Evolutionary conservation across 2,888 invertebrate genomes (phyloP), one percentile per base, ranked within the genome.

Genomic region (Trimorus sp.): DNA sequence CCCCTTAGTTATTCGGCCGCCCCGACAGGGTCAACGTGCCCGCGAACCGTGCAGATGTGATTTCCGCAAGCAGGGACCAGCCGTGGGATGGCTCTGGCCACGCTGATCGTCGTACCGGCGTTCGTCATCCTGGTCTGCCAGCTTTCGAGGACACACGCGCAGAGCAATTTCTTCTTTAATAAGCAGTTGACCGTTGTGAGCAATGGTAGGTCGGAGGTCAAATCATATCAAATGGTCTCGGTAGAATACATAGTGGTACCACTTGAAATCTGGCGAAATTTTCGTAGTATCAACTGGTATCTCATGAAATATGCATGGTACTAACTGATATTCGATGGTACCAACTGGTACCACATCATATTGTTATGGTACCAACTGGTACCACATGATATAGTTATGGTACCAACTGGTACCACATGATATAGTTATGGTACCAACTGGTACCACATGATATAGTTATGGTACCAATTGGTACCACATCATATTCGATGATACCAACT

Each of bases 181-280:
- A 92, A 92, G 88, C 92, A 92, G 73, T 86, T 93, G 58, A 89
- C 88, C 42, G 88, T 92, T 62, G 86, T 91, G 56, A 91, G 90
- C 79, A 92, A 92, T 88, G 93, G 93, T 93, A 77, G 42, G 74
- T 63, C 38, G 37, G 56, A 45, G 45, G 40, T 65, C 49, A 9
- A 11, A n/a, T n/a, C n/a, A 26, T 11, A 11, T 3, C 36, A 8
- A 26, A 1, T 45, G 9, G 6, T n/a, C 1, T n/a, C n/a, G 1
- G 45, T 6, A 1, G 45, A 1, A 26, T 26, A 26, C 4, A 3
- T 26, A 3, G 26, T 45, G 45, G 45, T 45, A 45, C 6, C 45
- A 4, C 1, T 1, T 4, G 6, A 45, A 3, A 45, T 45, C 9
- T 45, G 45, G 6, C 6, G n/a, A 9, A 9, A 45, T 12, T 45